A percentile compares a stretch with the other conserved stretches of the same genome.
These are phyloP conservation scores for Carettochelys insculpta DNA, from an alignment of 2,113 vertebrate species.

Conservation along the genomic window DNA sequence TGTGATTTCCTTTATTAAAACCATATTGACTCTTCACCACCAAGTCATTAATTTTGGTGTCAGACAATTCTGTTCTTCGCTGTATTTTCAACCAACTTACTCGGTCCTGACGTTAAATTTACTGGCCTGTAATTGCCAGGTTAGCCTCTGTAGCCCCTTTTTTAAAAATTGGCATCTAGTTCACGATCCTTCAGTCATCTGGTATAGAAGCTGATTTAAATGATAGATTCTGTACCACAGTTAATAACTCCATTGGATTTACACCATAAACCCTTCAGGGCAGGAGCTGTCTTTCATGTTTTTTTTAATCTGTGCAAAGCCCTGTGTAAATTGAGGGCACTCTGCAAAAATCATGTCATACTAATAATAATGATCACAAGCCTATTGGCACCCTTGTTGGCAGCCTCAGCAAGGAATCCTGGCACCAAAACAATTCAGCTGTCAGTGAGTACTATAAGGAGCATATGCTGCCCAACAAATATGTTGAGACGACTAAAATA, in stretches of 20 bases:
- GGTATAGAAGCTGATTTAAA: too few species aligned
- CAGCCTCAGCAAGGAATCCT: background rate
- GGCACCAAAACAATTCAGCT: slow-evolving; percentile 9
- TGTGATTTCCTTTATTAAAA: too few species aligned
- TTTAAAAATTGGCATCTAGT: too few species aligned
- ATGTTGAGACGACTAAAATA: background rate
- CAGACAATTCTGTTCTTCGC: too few species aligned
- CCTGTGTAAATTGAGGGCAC: background rate
- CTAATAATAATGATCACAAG: slow-evolving; percentile 33
- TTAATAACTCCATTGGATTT: slow-evolving; percentile 31
- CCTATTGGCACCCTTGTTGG: background rate
- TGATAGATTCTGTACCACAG: background rate
- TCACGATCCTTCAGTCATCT: too few species aligned
- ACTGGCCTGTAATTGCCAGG: too few species aligned
- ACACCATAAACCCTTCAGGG: background rate
- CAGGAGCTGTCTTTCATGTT: background rate
- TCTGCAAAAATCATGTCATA: background rate
- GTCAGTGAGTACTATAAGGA: fast-evolving
- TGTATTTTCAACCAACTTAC: too few species aligned
- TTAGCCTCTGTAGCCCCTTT: too few species aligned
- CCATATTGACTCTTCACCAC: too few species aligned
- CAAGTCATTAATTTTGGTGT: too few species aligned
- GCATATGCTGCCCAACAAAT: fast-evolving
- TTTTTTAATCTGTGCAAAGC: background rate
- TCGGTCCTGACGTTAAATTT: too few species aligned